Conservation (phyloP, 2,888 invertebrate genomes). For the Chrysina gloriosa region DNA sequence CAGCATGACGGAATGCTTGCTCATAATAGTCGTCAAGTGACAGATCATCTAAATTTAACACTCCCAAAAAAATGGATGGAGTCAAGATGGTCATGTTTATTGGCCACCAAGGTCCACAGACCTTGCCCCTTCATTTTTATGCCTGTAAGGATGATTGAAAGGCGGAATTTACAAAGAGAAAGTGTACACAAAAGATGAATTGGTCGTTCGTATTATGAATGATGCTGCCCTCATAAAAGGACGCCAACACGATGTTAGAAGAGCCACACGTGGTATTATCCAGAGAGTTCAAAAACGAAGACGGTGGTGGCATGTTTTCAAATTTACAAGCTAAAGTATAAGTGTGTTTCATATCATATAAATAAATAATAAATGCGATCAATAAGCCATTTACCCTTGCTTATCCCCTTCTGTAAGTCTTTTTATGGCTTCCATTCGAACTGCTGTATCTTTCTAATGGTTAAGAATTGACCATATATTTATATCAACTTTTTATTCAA, state of each 20-base stretch:
- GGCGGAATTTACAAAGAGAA: not conserved
- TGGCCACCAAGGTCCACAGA: not conserved
- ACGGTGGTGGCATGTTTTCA: not conserved
- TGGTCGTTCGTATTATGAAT: not conserved
- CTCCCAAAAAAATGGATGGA: not conserved
- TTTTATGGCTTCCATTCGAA: not conserved
- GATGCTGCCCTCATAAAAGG: not conserved
- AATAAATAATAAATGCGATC: not conserved
- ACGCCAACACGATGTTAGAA: not conserved
- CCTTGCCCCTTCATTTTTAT: not conserved
- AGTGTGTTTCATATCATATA: not conserved
- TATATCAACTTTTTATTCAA: not conserved
- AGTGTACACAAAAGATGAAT: not conserved
- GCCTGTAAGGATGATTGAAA: not conserved
- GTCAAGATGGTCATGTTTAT: not conserved
- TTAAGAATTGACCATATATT: not conserved
- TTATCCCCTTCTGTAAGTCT: not conserved
- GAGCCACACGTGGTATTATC: not conserved
- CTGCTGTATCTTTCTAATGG: not conserved
- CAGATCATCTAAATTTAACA: not conserved
- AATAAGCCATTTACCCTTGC: not conserved
- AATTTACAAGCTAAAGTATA: not conserved
- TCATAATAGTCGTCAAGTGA: not conserved
- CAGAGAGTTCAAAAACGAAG: not conserved
- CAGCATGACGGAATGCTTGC: not conserved